Conservation (phyloP, 2,888 invertebrate species). For the Eupithecia abbreviata region DNA sequence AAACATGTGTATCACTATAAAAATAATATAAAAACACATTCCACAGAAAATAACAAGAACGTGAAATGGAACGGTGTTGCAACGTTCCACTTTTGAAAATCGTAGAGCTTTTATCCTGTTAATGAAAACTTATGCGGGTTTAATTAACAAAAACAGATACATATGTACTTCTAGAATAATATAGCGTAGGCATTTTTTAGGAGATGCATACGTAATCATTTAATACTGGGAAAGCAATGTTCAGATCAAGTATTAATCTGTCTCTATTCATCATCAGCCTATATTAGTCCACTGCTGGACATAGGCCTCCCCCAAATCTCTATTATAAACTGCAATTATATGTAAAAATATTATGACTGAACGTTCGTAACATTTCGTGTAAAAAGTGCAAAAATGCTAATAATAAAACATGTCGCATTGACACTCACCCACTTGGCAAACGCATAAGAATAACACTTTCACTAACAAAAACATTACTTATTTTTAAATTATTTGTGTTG, state of each 20-base stretch:
- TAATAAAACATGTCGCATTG: conserved; percentile 63
- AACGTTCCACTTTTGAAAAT: conserved; percentile 35
- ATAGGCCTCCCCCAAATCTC: too few relatives aligned
- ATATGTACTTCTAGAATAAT: neutral
- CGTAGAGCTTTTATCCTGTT: conserved; percentile 14
- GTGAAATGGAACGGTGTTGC: conserved; percentile 39
- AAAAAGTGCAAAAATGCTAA: conserved; percentile 42
- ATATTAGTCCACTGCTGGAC: too few relatives aligned
- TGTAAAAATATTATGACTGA: conserved; percentile 21
- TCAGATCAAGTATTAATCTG: neutral
- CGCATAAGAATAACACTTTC: conserved; percentile 49
- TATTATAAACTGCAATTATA: conserved; percentile 1
- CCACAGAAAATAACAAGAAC: conserved; percentile 29
- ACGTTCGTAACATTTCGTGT: conserved; percentile 24
- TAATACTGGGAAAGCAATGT: neutral
- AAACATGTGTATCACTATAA: conserved; percentile 45
- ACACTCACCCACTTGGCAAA: conserved; percentile 81
- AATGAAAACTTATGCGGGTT: neutral
- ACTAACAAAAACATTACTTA: conserved; percentile 54
- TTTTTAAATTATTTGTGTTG: conserved; percentile 48
- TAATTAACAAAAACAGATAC: neutral
- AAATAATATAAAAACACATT: conserved; percentile 47
- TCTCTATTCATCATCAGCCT: too few relatives aligned
- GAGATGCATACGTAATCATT: neutral
- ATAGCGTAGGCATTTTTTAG: neutral